These are phyloP conservation scores for Pectinophora gossypiella DNA, from an alignment of 1,140 invertebrate species.

Conservation along the genomic window DNA sequence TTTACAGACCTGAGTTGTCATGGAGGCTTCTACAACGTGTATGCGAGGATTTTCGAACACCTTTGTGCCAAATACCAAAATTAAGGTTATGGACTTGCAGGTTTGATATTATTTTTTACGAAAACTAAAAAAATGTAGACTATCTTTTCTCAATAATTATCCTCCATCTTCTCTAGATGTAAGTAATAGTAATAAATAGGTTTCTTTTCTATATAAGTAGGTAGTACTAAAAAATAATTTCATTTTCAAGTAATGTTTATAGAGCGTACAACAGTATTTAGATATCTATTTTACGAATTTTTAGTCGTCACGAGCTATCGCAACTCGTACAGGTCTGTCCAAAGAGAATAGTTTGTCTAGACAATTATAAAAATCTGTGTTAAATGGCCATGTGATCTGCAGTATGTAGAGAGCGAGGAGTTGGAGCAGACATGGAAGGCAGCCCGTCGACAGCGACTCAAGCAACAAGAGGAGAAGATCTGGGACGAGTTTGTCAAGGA, in stretches of 20 bases:
- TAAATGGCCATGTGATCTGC: no score
- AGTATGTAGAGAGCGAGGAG: conserved; percentile 51
- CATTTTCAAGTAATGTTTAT: no score
- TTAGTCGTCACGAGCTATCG: no score
- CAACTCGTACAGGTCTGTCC: no score
- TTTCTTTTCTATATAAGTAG: no score
- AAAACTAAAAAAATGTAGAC: no score
- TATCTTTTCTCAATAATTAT: no score
- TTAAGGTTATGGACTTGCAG: conserved; percentile 38
- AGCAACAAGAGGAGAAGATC: conserved; percentile 49
- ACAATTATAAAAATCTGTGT: no score
- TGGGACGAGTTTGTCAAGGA: conserved; percentile 62
- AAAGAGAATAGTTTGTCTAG: no score
- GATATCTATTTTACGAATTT: neutral
- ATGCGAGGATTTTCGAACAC: conserved; percentile 42
- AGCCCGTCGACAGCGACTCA: conserved; percentile 39
- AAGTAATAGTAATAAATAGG: no score
- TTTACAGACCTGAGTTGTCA: neutral
- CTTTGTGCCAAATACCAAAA: conserved; percentile 43
- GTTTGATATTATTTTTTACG: conserved; percentile 14
- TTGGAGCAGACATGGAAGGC: conserved; percentile 49
- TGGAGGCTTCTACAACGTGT: conserved; percentile 30
- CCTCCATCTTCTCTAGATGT: no score
- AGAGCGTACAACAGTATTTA: neutral
- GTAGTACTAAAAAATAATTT: no score